These are phyloP conservation scores for Mythimna pallens DNA, from an alignment of 2,888 invertebrate genomes.

Conservation along the genomic window DNA sequence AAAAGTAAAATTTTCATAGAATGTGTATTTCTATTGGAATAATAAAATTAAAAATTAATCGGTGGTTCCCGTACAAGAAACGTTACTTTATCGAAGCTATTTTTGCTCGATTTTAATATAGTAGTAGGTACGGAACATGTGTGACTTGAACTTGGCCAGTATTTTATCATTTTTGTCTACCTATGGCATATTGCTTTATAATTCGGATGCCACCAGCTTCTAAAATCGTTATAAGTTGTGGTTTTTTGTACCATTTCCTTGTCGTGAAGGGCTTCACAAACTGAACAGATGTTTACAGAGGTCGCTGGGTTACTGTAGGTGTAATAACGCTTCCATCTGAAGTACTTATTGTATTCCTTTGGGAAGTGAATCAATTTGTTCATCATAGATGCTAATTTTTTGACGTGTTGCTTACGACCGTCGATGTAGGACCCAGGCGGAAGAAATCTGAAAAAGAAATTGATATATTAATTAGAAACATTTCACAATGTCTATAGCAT, in stretches of 20 bases:
- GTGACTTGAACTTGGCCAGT: neutral
- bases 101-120: too few relatives aligned
- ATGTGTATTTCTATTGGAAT: too few relatives aligned
- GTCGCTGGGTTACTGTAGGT: constrained; percentile 69
- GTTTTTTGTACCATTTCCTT: constrained; percentile 64
- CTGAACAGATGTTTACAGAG: constrained; percentile 74
- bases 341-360: constrained; percentile 73
- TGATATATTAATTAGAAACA: neutral
- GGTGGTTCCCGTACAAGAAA: too few relatives aligned
- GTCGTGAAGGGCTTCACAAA: constrained; percentile 78
- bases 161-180: neutral
- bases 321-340: constrained; percentile 78
- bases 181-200: constrained; percentile 60
- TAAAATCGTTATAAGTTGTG: constrained; percentile 73
- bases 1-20: too few relatives aligned
- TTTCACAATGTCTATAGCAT: too few relatives aligned
- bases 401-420: constrained; percentile 65
- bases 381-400: constrained; percentile 74
- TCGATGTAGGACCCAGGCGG: constrained; percentile 84
- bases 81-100: too few relatives aligned
- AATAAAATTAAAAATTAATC: too few relatives aligned
- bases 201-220: constrained; percentile 80
- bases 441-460: constrained; percentile 77
- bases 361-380: constrained; percentile 71
- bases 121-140: too few relatives aligned